These are phyloP conservation scores for Mesocentrotus franciscanus DNA, from an alignment of 53 echinoderm and acorn worm genomes.

Conservation along the genomic window DNA sequence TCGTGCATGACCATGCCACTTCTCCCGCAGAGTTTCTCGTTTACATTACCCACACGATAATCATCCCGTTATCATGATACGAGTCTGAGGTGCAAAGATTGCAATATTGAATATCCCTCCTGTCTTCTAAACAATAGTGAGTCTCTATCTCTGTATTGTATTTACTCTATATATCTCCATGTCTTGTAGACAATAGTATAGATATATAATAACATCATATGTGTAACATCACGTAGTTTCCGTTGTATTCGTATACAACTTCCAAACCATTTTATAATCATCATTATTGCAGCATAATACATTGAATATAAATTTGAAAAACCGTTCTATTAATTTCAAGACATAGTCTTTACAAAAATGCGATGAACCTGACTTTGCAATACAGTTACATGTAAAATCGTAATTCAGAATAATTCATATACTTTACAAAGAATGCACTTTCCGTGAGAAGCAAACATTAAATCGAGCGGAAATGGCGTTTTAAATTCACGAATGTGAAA, in stretches of 20 bases:
- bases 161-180: background rate
- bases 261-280: background rate
- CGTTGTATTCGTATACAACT: background rate
- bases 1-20: constrained; percentile 26
- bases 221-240: background rate
- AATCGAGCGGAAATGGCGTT: no score
- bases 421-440: no score
- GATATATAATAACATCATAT: background rate
- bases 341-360: no score
- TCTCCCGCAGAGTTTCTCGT: constrained; percentile 33
- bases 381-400: no score
- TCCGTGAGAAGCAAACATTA: no score
- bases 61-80: constrained; percentile 42
- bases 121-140: constrained; percentile 11
- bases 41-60: constrained; percentile 35
- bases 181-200: background rate
- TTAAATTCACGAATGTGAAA: background rate
- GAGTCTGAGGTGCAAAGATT: constrained; percentile 46
- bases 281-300: background rate
- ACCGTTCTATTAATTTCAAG: no score
- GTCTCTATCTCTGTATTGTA: background rate
- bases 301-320: background rate
- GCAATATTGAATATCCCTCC: constrained; percentile 27
- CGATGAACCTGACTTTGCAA: no score
- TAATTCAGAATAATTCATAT: no score